Conservation (phyloP, 2,113 vertebrate genomes). For the Raja brachyura region DNA sequence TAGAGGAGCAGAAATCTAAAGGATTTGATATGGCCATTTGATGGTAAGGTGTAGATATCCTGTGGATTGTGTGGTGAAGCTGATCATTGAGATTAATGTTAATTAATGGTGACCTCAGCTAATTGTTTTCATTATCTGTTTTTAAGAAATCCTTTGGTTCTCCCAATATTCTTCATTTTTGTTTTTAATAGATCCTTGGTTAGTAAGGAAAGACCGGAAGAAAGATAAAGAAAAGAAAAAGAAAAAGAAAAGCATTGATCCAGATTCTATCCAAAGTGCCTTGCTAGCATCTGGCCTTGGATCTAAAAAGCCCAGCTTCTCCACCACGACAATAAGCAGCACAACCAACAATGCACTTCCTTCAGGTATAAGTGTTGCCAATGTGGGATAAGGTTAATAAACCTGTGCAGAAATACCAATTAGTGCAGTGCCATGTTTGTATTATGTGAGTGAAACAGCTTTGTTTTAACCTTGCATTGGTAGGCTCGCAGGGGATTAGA, state of each 20-base stretch:
- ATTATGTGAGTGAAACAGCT: background rate
- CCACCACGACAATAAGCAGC: slow-evolving; percentile 63
- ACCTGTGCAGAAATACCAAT: background rate
- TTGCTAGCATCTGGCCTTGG: slow-evolving; percentile 95
- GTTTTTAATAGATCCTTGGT: slow-evolving; percentile 77
- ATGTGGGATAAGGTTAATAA: background rate
- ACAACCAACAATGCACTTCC: slow-evolving; percentile 55
- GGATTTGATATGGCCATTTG: no score
- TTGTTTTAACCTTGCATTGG: background rate
- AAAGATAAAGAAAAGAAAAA: slow-evolving; percentile 86
- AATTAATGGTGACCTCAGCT: background rate
- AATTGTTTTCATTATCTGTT: background rate
- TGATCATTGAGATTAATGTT: background rate
- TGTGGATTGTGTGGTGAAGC: background rate
- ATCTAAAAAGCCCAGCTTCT: slow-evolving; percentile 81
- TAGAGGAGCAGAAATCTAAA: no score
- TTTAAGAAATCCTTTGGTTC: background rate
- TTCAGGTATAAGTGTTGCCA: slow-evolving; percentile 46
- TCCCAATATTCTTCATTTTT: background rate
- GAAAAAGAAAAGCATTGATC: slow-evolving; percentile 82
- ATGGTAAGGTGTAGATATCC: background rate
- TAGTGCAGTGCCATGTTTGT: background rate
- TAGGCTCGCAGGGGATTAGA: background rate
- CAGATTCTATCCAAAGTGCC: slow-evolving; percentile 98
- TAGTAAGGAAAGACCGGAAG: slow-evolving; percentile 92